phyloP scores from a whole-genome alignment of 2,113 vertebrate genomes.

The Cryptomyrus ogoouensis region DNA sequence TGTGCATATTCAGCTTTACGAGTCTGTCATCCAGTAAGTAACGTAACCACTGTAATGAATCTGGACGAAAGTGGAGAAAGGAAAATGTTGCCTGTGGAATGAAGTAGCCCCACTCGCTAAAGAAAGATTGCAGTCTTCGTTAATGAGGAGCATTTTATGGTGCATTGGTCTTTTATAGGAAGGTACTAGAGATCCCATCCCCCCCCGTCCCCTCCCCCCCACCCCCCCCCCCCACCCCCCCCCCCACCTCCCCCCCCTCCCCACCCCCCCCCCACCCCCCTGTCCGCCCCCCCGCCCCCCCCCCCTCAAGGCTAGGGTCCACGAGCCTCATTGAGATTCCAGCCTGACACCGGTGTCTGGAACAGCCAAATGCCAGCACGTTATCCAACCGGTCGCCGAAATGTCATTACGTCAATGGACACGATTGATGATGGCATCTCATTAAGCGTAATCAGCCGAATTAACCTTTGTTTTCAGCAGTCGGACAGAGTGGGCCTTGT shows the following conservation, averaged over 20 bases:
- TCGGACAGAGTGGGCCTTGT: not conserved
- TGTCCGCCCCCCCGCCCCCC: not conserved
- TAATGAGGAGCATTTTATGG: not conserved
- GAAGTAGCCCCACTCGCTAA: not conserved
- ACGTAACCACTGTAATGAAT: not conserved
- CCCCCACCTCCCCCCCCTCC: too few species aligned
- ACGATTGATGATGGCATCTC: constrained; percentile 17
- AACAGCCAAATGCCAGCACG: constrained; percentile 15
- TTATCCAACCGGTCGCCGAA: constrained; percentile 12
- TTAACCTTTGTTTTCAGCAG: constrained; percentile 12
- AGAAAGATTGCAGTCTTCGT: not conserved
- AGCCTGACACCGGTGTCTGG: not conserved
- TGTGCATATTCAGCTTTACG: not conserved
- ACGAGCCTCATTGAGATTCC: constrained; percentile 18
- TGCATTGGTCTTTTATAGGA: not conserved
- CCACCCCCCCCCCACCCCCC: not conserved
- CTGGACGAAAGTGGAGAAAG: not conserved
- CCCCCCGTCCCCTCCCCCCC: not conserved
- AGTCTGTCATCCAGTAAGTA: not conserved
- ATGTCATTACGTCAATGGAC: constrained; percentile 27
- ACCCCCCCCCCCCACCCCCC: too few species aligned
- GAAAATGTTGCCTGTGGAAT: not conserved
- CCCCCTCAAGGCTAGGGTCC: not conserved
- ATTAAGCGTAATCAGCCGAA: constrained; percentile 14
- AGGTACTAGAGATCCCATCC: not conserved